A percentile compares a stretch with the other conserved stretches of the same genome.
Conservation (phyloP, 2,113 vertebrate genomes). For the Amazona vittata region DNA sequence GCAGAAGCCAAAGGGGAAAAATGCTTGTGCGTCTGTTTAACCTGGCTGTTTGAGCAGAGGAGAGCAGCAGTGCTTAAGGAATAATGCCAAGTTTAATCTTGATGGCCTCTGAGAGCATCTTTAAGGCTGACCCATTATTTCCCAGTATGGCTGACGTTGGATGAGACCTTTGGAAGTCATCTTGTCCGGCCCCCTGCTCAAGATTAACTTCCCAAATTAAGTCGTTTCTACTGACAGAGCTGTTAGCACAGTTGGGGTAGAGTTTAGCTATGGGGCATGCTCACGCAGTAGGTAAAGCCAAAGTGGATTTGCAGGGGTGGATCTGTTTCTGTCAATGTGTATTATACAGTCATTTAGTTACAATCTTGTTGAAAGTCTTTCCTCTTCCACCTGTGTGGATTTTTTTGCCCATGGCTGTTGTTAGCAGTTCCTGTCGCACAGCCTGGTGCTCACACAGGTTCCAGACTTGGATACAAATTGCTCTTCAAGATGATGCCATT, state of each 20-base stretch:
- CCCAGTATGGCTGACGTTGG: neutral
- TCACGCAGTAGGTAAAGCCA: neutral
- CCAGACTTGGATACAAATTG: neutral
- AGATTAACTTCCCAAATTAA: neutral
- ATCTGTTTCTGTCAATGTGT: neutral
- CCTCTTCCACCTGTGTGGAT: neutral
- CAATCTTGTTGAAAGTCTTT: neutral
- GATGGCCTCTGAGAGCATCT: neutral
- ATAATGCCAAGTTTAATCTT: neutral
- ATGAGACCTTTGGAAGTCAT: neutral
- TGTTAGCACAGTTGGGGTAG: neutral
- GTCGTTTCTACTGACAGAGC: neutral
- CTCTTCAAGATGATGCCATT: neutral
- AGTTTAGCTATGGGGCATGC: neutral
- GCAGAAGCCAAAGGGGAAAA: neutral
- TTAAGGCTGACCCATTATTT: neutral
- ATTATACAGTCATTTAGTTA: neutral
- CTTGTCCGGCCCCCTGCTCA: neutral
- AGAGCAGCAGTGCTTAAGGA: neutral
- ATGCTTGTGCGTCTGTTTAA: neutral
- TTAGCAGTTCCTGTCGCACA: neutral
- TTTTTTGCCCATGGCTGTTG: neutral
- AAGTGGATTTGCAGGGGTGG: neutral
- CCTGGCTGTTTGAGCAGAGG: neutral
- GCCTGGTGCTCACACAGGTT: neutral